Percentiles rank a stretch among this genome's conserved stretches.
phyloP scores from a whole-genome alignment of 2,113 vertebrate species.

The Bubo scandiacus region DNA sequence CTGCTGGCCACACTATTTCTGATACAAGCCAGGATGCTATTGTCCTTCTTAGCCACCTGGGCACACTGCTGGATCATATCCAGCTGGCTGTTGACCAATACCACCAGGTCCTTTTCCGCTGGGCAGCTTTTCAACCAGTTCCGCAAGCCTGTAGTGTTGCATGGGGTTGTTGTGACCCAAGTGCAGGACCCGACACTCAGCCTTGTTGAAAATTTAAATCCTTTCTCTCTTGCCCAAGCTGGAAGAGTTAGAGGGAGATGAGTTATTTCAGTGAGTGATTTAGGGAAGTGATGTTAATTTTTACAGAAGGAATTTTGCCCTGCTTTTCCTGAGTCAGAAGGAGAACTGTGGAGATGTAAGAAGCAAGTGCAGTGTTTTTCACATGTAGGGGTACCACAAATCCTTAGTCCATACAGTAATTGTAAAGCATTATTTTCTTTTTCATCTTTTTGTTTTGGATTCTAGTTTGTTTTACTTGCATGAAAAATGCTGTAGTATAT shows the following conservation, averaged over 20 bases:
- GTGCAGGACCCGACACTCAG: fast-evolving
- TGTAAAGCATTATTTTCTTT: neutral
- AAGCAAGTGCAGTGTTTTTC: neutral
- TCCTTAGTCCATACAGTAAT: neutral
- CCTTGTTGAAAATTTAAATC: neutral
- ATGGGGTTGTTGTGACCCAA: neutral
- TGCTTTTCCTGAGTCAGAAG: neutral
- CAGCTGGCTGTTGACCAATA: fast-evolving
- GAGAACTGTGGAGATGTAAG: neutral
- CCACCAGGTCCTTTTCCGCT: neutral
- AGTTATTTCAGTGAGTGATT: neutral
- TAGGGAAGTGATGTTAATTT: neutral
- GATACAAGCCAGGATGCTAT: neutral
- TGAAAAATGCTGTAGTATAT: neutral
- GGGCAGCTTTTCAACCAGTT: too few species aligned
- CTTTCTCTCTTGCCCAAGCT: neutral
- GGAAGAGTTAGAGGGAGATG: neutral
- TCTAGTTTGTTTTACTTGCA: neutral
- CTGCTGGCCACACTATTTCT: fast-evolving
- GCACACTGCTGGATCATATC: too few species aligned
- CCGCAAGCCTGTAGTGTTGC: neutral
- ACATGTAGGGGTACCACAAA: neutral
- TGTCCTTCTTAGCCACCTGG: too few species aligned
- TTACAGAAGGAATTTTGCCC: neutral
- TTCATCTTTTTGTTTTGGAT: neutral